Evolutionary conservation across 2,113 vertebrate genomes (phyloP), one percentile per base, ranked within the genome.

Genomic region (Pterophyllum scalare): DNA sequence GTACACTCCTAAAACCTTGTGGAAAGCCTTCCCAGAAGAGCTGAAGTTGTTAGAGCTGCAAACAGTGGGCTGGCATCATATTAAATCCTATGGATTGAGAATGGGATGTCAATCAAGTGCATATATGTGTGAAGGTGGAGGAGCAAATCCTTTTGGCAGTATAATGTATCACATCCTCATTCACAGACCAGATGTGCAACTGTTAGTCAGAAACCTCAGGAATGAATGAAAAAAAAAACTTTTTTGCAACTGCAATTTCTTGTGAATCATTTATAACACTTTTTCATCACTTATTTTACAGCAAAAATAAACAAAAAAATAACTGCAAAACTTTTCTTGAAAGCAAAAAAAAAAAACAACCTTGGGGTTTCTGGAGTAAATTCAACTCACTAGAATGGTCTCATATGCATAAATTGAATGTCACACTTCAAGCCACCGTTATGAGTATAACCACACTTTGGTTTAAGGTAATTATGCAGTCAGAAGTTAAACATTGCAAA

Each of bases 261-360:
- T 75, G 43, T 81, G 85, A 90, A 91, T 87, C 62, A 87, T 85
- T 84, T 43, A 12, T 24, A 20, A 80, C 60, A 61, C 56, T 87
- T 80, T 72, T 28, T 38, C 60, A 64, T 62, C 38, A 75, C 35
- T 56, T 74, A 14, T 38, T 76, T 26, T 1, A 2, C 43, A 72
- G 74, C 5, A 7, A 80, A 77, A 79, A 60, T 56, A 79, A 62
- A 64, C 61, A 52, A 20, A 58, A 15, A 40, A 2, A 31, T 14
- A 72, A 52, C 2, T 72, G 65, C 20, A 75, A 75, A 52, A 77
- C 6, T 38, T 62, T 56, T 74, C 49, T 22, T 9, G 11, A 80
- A 59, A 64, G 13, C 15, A 52, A 79, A 70, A 82, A 33, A 33
- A 8, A 35, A 35, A 8, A 35, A 31, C 40, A 78, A 22, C 72